Base-by-base conservation (phyloP, 2,888 invertebrate species). In the Drosophila eohydei region DNA sequence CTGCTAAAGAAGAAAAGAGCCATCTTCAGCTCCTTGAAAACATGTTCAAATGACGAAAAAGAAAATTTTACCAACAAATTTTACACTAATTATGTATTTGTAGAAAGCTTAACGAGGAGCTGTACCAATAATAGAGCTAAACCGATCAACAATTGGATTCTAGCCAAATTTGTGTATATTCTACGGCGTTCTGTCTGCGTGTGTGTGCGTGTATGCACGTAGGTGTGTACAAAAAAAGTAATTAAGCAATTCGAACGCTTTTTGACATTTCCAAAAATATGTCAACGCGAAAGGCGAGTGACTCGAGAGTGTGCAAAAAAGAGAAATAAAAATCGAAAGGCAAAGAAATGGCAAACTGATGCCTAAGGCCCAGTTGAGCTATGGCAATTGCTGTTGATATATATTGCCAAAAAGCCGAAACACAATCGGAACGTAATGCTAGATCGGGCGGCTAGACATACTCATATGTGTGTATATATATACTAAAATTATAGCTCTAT, bases 261-360 rank as follows among this genome's bases (percentile, higher is more conserved):
- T 86, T 89, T 89, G 88, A 86, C 89, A 89, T 80, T 82, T 86
- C 89, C 88, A 85, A 86, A 86, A 88, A 86, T 86, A 89, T 86
- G 88, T 89, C 85, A 88, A 82, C 70, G 64, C 66, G 55, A 78
- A 71, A 56, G 43, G 44, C 67, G 44, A 70, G 52, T 58, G 64
- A 61, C 40, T 59, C 52, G 69, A 56, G 70, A 70, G 77, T 71
- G 88, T 80, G 82, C 50, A 55, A 74, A 66, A 81, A 68, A 62
- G 34, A 36, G 11, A 8, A 44, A 36, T 4, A 11, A 36, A 56
- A 41, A 54, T 40, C n/a, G 40, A 44, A 16, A 59, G 41, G 48
- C 63, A 44, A 65, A 67, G 74, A 82, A 77, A 73, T 81, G 71
- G 68, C 84, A 75, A 88, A 55, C 75, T 68, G 73, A 88, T 83